Evolutionary conservation across 2,797 vertebrate species (phyloP).

Genomic region (Leptodactylus fallax): DNA sequence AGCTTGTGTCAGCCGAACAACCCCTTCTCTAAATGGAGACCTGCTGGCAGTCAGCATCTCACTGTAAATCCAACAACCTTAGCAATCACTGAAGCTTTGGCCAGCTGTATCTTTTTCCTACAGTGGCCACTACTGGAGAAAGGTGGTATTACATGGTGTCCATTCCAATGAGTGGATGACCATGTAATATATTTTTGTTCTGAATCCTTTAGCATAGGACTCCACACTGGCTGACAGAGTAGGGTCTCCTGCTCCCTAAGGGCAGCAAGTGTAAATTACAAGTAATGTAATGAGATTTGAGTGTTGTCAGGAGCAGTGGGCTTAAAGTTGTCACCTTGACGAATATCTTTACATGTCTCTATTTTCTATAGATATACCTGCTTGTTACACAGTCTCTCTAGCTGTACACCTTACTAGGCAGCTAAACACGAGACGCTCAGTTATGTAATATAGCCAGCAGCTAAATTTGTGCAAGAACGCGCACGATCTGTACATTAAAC

Average conservation of each 20-base stretch:
- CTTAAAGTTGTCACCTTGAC: conserved; percentile 21
- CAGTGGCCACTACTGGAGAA: not conserved
- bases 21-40: not conserved
- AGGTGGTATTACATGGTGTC: not conserved
- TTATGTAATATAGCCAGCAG: conserved; percentile 45
- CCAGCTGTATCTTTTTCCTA: not conserved
- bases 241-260: not conserved
- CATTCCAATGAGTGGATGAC: not conserved
- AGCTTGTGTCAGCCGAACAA: not conserved
- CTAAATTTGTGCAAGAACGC: conserved; percentile 21
- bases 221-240: too few species aligned
- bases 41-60: not conserved
- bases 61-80: not conserved
- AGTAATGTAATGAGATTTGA: not conserved
- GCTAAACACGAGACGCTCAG: not conserved
- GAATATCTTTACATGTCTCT: not conserved
- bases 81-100: too few species aligned
- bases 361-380: not conserved
- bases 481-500: conserved; percentile 33
- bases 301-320: not conserved
- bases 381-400: not conserved
- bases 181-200: too few species aligned
- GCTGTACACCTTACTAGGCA: conserved; percentile 2
- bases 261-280: not conserved
- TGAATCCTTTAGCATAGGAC: too few species aligned